Conservation (phyloP, 2,797 vertebrate genomes). For the Microctenopoma lineatum region DNA sequence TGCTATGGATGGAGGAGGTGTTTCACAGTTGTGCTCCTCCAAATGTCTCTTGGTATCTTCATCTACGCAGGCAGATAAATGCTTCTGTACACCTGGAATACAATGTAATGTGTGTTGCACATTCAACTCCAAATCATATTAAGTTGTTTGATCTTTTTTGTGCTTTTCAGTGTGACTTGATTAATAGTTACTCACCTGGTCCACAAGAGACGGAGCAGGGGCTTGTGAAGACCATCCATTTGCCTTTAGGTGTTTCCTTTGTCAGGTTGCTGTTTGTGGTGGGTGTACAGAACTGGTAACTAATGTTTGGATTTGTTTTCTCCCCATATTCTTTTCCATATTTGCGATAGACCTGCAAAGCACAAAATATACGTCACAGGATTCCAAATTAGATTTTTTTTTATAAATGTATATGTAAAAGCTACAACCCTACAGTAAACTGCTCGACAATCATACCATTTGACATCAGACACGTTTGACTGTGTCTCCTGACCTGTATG, state of each 20-base stretch:
- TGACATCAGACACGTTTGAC: not conserved
- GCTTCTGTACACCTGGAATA: conserved; percentile 81
- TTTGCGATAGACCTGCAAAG: conserved; percentile 90
- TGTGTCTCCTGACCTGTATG: conserved; percentile 86
- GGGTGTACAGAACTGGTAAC: conserved; percentile 86
- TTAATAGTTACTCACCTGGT: conserved; percentile 82
- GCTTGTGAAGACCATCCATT: conserved; percentile 80
- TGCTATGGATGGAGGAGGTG: conserved; percentile 53
- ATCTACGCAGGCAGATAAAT: conserved; percentile 84
- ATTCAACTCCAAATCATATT: not conserved
- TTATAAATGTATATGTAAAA: not conserved
- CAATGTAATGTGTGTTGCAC: conserved; percentile 4
- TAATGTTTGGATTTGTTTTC: conserved; percentile 89
- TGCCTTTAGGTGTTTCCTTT: conserved; percentile 54
- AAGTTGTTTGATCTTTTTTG: not conserved
- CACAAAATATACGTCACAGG: conserved; percentile 2
- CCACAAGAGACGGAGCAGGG: conserved; percentile 93
- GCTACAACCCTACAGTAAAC: not conserved
- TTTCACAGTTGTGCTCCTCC: conserved; percentile 81
- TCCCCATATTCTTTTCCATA: conserved; percentile 91
- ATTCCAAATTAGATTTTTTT: not conserved
- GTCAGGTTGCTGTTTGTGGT: conserved; percentile 36
- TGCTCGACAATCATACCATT: not conserved
- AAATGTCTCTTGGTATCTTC: conserved; percentile 63
- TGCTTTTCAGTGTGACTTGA: not conserved